Evolutionary conservation across 2,797 vertebrate genomes (phyloP).

Genomic region (Lates japonicus): DNA sequence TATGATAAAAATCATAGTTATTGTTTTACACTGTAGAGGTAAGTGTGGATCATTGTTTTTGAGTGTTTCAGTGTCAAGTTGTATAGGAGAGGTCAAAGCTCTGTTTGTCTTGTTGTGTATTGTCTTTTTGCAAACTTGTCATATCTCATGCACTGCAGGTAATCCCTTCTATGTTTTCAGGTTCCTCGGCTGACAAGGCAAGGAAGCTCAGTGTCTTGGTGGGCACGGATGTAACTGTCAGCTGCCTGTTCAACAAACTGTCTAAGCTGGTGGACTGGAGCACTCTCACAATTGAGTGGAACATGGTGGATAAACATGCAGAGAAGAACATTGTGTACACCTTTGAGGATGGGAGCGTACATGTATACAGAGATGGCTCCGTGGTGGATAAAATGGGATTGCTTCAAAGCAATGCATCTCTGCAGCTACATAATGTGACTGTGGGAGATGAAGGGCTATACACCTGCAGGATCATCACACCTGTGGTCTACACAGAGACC

Average conservation of each 20-base stretch:
- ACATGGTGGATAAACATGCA: constrained; percentile 26
- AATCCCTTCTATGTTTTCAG: constrained; percentile 29
- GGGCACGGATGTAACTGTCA: constrained; percentile 50
- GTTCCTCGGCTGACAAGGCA: background rate
- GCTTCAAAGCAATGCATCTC: constrained; percentile 65
- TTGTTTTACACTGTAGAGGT: constrained; percentile 51
- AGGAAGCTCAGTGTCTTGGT: constrained; percentile 33
- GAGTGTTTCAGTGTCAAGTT: background rate
- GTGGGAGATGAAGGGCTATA: constrained; percentile 76
- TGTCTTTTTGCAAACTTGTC: background rate
- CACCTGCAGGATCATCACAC: constrained; percentile 75
- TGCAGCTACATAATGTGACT: constrained; percentile 67
- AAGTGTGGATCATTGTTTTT: background rate
- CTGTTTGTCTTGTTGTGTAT: background rate
- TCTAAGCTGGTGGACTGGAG: constrained; percentile 33
- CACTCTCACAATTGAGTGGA: constrained; percentile 71
- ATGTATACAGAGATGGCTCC: constrained; percentile 33
- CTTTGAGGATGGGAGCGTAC: constrained; percentile 54
- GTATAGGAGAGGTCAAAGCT: background rate
- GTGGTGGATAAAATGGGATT: constrained; percentile 52
- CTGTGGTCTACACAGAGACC: constrained; percentile 59
- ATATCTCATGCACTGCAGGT: background rate
- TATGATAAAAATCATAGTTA: constrained; percentile 7
- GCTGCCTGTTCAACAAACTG: constrained; percentile 46
- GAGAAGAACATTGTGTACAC: constrained; percentile 60